A percentile compares a stretch with the other conserved stretches of the same genome.
These are phyloP conservation scores for Chymomyza amoena DNA, from an alignment of 2,888 invertebrate genomes.

Conservation along the genomic window DNA sequence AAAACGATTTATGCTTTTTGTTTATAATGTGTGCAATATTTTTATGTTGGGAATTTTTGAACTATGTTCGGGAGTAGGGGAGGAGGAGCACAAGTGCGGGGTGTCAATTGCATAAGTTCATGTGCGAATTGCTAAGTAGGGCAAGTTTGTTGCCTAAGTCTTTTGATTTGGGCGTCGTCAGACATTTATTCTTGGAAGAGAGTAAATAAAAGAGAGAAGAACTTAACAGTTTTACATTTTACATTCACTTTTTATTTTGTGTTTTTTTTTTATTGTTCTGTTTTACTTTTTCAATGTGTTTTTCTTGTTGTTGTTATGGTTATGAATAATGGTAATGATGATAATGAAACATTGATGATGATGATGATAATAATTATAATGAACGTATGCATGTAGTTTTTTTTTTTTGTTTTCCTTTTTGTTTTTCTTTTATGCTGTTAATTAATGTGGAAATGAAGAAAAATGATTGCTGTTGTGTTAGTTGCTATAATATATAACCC, in stretches of 20 bases:
- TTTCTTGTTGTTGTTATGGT: slow-evolving; percentile 61
- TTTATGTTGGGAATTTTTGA: slow-evolving; percentile 47
- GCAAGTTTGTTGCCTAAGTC: slow-evolving; percentile 21
- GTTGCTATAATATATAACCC: slow-evolving; percentile 54
- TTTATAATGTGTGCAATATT: slow-evolving; percentile 61
- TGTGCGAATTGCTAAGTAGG: slow-evolving; percentile 5
- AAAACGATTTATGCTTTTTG: slow-evolving; percentile 45
- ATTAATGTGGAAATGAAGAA: slow-evolving; percentile 61
- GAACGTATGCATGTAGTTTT: slow-evolving; percentile 45
- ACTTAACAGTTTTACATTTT: slow-evolving; percentile 56
- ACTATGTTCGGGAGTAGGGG: slow-evolving; percentile 8
- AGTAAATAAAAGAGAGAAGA: not conserved
- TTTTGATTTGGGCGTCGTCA: slow-evolving; percentile 13
- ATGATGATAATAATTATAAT: slow-evolving; percentile 52
- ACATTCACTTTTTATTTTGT: slow-evolving; percentile 65
- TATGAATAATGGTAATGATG: slow-evolving; percentile 70
- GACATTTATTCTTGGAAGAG: not conserved
- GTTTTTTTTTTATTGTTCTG: slow-evolving; percentile 57
- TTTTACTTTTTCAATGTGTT: slow-evolving; percentile 62
- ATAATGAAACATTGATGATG: slow-evolving; percentile 58
- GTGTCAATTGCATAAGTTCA: not conserved
- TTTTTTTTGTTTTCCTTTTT: slow-evolving; percentile 13
- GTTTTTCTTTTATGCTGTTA: slow-evolving; percentile 48
- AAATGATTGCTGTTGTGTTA: slow-evolving; percentile 46
- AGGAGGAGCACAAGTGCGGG: slow-evolving; percentile 23